phyloP scores from a whole-genome alignment of 2,113 vertebrate species.

The Larimichthys polyactis region DNA sequence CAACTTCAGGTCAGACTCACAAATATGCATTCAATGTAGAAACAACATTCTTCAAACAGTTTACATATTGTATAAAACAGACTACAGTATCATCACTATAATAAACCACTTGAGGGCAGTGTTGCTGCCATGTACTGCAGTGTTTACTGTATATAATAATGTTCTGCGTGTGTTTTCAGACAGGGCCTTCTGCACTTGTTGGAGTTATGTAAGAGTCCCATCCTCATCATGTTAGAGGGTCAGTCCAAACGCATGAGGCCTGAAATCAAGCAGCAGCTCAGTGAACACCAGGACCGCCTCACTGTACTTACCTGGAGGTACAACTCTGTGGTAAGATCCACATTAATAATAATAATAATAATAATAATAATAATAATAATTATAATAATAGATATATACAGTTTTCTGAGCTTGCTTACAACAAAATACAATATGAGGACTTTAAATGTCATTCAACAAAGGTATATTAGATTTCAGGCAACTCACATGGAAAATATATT shows the following conservation, averaged over 20 bases:
- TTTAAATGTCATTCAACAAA: too few species aligned
- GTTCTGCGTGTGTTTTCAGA: constrained; percentile 75
- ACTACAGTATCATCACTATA: background rate
- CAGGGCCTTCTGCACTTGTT: constrained; percentile 92
- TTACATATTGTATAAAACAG: background rate
- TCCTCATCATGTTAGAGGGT: constrained; percentile 92
- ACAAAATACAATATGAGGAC: too few species aligned
- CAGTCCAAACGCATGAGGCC: constrained; percentile 86
- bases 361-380: too few species aligned
- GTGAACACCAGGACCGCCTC: constrained; percentile 84
- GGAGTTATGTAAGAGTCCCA: constrained; percentile 90
- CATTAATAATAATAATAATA: too few species aligned
- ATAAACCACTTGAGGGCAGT: constrained; percentile 58
- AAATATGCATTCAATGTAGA: background rate
- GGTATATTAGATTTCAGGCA: background rate
- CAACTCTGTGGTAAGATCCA: constrained; percentile 88
- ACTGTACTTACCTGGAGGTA: constrained; percentile 91
- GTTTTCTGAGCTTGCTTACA: too few species aligned
- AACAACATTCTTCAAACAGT: background rate
- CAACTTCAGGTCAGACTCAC: constrained; percentile 89
- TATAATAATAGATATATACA: too few species aligned
- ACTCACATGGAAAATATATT: background rate
- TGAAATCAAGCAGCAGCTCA: constrained; percentile 87
- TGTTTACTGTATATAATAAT: background rate
- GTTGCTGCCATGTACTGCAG: constrained; percentile 12